Evolutionary conservation across 2,113 vertebrate genomes (phyloP).

Genomic region (Gadus macrocephalus): DNA sequence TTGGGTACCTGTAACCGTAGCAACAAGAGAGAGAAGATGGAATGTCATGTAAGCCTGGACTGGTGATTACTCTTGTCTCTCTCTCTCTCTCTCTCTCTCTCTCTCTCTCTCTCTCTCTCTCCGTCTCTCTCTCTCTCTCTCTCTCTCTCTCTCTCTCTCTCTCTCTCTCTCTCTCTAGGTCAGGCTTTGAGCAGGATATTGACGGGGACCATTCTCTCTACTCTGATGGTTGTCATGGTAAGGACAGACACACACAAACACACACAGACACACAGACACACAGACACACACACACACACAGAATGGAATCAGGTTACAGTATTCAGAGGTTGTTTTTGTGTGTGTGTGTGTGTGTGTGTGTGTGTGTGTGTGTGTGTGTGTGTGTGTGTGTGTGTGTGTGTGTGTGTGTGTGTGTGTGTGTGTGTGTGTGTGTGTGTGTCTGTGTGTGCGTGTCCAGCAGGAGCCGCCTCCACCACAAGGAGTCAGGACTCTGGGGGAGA

Average conservation of each 20-base stretch:
- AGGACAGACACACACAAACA: constrained; percentile 18
- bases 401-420: too few species aligned
- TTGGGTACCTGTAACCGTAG: neutral
- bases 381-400: too few species aligned
- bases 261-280: constrained; percentile 9
- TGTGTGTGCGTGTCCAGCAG: too few species aligned
- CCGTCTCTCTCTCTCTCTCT: neutral
- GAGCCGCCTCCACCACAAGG: too few species aligned
- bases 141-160: neutral
- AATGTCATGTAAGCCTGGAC: neutral
- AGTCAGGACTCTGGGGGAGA: too few species aligned
- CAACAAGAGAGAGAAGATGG: neutral
- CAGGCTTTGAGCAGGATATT: constrained; percentile 61
- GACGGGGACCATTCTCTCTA: constrained; percentile 43
- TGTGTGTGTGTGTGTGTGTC: too few species aligned
- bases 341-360: too few species aligned
- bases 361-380: too few species aligned
- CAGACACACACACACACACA: neutral
- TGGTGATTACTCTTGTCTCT: constrained; percentile 12
- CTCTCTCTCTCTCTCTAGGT: constrained; percentile 36
- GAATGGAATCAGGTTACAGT: too few species aligned
- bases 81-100: neutral
- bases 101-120: neutral
- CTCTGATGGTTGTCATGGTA: constrained; percentile 45
- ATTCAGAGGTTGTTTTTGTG: too few species aligned